These are phyloP conservation scores for Meloidogyne hapla DNA, from an alignment of 1,140 invertebrate genomes.

Conservation along the genomic window DNA sequence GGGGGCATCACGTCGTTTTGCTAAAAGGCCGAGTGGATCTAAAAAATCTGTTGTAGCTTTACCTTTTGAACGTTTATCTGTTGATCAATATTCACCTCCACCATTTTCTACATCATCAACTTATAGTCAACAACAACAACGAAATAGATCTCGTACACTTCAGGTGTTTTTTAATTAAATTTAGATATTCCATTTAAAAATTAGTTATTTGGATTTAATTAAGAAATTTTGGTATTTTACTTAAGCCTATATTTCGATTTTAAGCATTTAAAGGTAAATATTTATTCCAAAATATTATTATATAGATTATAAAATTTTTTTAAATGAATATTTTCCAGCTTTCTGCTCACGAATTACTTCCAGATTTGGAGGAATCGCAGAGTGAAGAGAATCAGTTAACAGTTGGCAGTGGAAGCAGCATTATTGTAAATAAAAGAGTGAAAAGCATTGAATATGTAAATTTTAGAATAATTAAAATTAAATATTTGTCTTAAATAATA, in stretches of 20 bases:
- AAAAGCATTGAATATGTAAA: background rate
- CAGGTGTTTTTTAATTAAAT: background rate
- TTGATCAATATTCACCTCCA: background rate
- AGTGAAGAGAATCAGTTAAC: conserved; percentile 13
- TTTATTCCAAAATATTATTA: no score
- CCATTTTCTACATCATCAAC: background rate
- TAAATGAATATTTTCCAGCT: background rate
- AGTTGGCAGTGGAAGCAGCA: background rate
- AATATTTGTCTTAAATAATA: no score
- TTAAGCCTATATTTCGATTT: no score
- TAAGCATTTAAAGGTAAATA: no score
- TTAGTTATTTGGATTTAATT: no score
- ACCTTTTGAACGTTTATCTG: conserved; percentile 1
- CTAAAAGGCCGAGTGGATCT: background rate
- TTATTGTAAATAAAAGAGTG: background rate
- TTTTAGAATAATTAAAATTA: no score
- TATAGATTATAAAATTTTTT: no score
- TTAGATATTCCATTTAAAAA: background rate
- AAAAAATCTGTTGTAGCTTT: background rate
- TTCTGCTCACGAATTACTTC: conserved; percentile 26
- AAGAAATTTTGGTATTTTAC: background rate
- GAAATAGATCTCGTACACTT: conserved; percentile 2
- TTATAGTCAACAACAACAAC: conserved; percentile 14
- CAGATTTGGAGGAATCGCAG: conserved; percentile 19
- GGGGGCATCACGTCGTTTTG: background rate